Base-by-base conservation (phyloP, 2,888 invertebrate genomes). In the Drosophila prolongata region DNA sequence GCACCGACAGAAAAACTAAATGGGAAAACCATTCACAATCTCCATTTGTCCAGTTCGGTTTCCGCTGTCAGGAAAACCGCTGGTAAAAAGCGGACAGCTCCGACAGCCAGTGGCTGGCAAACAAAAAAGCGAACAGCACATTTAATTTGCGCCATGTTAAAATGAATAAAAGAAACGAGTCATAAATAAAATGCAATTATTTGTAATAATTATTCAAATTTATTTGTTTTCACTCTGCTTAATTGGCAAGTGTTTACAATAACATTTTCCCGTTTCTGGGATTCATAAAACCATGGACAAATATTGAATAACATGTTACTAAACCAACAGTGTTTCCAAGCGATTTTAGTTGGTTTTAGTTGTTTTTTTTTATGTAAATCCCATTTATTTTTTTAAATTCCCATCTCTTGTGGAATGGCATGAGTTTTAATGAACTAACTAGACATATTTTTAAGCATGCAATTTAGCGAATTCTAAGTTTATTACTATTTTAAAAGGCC, bases 151-250 rank as follows among this genome's bases (percentile, higher is more conserved):
- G 68, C 67, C 61, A 34, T 43, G 43, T 38, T 44, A 27, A 46
- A 56, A 35, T 71, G 59, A 37, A 61, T 69, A 35, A 64, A 64
- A 64, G 35, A 50, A 53, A 64, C 24, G 56, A 46, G 66, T 47
- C 67, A 79, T 78, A 67, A 58, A 82, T 60, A 68, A 78, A 70
- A 70, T 47, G 14, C 61, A 56, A 73, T 83, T 78, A 77, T 75
- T 77, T 80, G 54, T 75, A 70, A 62, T 68, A 72, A 76, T 76
- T 78, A 65, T 72, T 76, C 8, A 73, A 77, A 69, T 68, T 72
- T 68, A 70, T 77, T 67, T 68, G 53, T 54, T 66, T 60, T 55
- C 24, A 64, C 50, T 66, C 53, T 68, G 43, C 62, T 61, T 52
- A 40, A 70, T 46, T 44, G 50, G 44, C 34, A 70, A 54, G 38